Conservation (phyloP, 92 coral and sea anemone genomes). For the Palythoa caribaeorum region DNA sequence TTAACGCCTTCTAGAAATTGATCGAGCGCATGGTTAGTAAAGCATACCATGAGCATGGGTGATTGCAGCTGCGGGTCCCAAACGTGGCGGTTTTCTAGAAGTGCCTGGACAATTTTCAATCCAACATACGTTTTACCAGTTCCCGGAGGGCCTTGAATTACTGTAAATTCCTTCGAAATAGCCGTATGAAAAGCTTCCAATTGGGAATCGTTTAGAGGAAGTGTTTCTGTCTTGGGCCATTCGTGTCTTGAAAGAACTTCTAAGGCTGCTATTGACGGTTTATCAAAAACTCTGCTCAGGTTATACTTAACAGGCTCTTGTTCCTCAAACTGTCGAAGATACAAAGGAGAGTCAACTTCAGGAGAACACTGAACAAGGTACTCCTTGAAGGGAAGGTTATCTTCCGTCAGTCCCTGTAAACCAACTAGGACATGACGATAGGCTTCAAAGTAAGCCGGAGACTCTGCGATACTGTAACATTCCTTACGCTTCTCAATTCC, state of each 20-base stretch:
- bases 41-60: slow-evolving; percentile 86
- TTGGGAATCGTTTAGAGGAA: slow-evolving; percentile 76
- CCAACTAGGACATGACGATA: slow-evolving; percentile 85
- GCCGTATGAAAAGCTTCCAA: slow-evolving; percentile 81
- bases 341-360: slow-evolving; percentile 77
- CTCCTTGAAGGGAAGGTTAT: slow-evolving; percentile 73
- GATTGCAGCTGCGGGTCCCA: slow-evolving; percentile 57
- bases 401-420: slow-evolving; percentile 64
- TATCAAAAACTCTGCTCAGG: slow-evolving; percentile 41
- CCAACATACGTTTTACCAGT: slow-evolving; percentile 71
- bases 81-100: slow-evolving; percentile 30
- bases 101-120: slow-evolving; percentile 16
- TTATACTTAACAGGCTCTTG: slow-evolving; percentile 54
- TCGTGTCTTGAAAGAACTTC: slow-evolving; percentile 46
- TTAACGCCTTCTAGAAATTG: slow-evolving; percentile 80
- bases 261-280: slow-evolving; percentile 7
- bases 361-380: slow-evolving; percentile 74
- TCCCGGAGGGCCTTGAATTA: slow-evolving; percentile 85
- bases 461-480: slow-evolving; percentile 74
- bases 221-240: slow-evolving; percentile 70
- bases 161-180: slow-evolving; percentile 79
- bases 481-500: slow-evolving; percentile 60
- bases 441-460: slow-evolving; percentile 83
- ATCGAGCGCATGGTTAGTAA: slow-evolving; percentile 83
- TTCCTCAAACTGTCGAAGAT: slow-evolving; percentile 49